A percentile compares a stretch with the other conserved stretches of the same genome.
These are phyloP conservation scores for Nycteola revayana DNA, from an alignment of 2,888 invertebrate species.

Conservation along the genomic window DNA sequence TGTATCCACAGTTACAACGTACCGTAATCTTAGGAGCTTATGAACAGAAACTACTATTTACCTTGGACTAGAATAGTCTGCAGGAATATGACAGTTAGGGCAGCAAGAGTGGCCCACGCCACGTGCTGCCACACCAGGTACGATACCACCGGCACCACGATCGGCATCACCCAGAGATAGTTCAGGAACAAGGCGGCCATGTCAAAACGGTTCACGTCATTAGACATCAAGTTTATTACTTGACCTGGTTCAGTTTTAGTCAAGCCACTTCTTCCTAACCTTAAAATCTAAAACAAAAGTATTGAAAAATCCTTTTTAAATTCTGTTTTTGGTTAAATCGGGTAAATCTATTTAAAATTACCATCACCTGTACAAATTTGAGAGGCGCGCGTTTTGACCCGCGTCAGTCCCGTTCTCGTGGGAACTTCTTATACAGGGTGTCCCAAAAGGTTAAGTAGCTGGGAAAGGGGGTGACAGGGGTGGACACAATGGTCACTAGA, in stretches of 20 bases:
- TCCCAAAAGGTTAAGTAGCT: too few species aligned
- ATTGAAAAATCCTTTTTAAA: too few species aligned
- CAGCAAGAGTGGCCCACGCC: slow-evolving; percentile 63
- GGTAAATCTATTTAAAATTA: not conserved
- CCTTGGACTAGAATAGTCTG: slow-evolving; percentile 83
- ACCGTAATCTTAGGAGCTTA: too few species aligned
- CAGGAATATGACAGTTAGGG: slow-evolving; percentile 73
- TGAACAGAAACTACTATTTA: too few species aligned
- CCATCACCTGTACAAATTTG: too few species aligned
- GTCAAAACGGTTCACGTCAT: slow-evolving; percentile 92
- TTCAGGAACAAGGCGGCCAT: slow-evolving; percentile 86
- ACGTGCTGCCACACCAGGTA: slow-evolving; percentile 73
- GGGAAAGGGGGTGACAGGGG: too few species aligned
- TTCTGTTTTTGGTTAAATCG: too few species aligned
- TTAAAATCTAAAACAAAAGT: slow-evolving; percentile 58
- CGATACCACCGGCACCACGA: slow-evolving; percentile 84
- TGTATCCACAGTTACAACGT: too few species aligned
- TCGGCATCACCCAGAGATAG: slow-evolving; percentile 91
- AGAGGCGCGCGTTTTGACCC: too few species aligned
- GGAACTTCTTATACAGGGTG: too few species aligned
- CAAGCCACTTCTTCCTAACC: slow-evolving; percentile 80
- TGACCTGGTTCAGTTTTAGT: slow-evolving; percentile 87
- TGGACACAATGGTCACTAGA: too few species aligned
- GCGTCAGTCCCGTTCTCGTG: too few species aligned
- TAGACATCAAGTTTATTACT: slow-evolving; percentile 91